Evolutionary conservation across 1,140 invertebrate species (phyloP).

Genomic region (Steinernema khuongi): DNA sequence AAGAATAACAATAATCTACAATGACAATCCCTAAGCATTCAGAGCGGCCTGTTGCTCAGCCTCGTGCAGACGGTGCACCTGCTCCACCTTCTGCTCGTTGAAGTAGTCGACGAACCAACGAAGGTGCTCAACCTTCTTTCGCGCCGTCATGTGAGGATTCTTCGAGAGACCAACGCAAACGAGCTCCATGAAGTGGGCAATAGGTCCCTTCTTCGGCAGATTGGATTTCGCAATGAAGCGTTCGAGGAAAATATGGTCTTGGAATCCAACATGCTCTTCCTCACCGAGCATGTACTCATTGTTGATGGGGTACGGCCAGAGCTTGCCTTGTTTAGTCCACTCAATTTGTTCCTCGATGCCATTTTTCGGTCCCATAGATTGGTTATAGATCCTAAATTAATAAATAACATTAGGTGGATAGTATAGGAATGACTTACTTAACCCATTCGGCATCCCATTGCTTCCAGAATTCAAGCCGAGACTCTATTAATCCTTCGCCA

Average conservation of each 20-base stretch:
- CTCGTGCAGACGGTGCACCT: slow-evolving; percentile 36
- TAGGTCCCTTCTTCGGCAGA: slow-evolving; percentile 81
- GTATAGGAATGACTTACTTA: slow-evolving; percentile 12
- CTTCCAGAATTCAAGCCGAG: slow-evolving; percentile 26
- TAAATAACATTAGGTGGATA: too few relatives aligned
- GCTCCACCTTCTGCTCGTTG: slow-evolving; percentile 60
- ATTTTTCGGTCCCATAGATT: slow-evolving; percentile 67
- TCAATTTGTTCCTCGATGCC: slow-evolving; percentile 82
- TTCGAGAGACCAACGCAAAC: slow-evolving; percentile 82
- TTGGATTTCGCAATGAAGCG: slow-evolving; percentile 66
- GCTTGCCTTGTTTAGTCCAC: slow-evolving; percentile 86
- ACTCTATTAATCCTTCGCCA: background rate
- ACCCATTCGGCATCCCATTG: slow-evolving; percentile 29
- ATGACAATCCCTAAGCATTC: background rate
- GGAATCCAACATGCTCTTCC: slow-evolving; percentile 68
- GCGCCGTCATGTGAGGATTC: slow-evolving; percentile 80
- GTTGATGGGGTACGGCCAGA: slow-evolving; percentile 93
- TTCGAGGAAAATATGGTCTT: slow-evolving; percentile 90
- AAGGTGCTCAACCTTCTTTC: slow-evolving; percentile 81
- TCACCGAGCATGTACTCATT: slow-evolving; percentile 69
- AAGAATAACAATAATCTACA: background rate
- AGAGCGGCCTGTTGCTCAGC: slow-evolving; percentile 33
- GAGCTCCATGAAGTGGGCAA: slow-evolving; percentile 92
- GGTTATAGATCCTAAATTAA: slow-evolving; percentile 32
- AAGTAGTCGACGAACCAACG: slow-evolving; percentile 89